Evolutionary conservation across 2,797 vertebrate genomes (phyloP).

Genomic region (Diglossa cyanea): DNA sequence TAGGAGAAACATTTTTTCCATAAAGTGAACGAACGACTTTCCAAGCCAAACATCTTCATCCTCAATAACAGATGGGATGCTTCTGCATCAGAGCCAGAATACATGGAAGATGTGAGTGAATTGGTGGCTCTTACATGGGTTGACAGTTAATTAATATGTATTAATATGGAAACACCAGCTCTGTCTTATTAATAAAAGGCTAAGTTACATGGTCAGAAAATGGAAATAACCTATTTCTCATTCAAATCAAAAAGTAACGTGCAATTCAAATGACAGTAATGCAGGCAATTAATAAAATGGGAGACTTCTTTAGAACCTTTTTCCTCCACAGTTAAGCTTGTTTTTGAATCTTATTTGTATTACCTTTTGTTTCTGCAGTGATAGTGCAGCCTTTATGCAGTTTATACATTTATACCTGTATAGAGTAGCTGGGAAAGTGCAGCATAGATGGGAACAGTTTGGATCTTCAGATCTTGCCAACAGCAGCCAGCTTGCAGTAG

Average conservation of each 20-base stretch:
- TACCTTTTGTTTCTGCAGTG: background rate
- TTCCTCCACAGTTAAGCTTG: background rate
- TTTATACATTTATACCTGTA: background rate
- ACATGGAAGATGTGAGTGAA: constrained; percentile 96
- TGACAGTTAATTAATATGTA: background rate
- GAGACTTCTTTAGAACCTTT: background rate
- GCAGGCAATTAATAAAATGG: background rate
- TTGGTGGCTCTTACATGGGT: background rate
- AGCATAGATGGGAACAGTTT: background rate
- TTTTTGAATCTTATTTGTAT: background rate
- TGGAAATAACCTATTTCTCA: background rate
- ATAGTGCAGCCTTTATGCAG: background rate
- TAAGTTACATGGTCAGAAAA: background rate
- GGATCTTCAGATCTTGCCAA: background rate
- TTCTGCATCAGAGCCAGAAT: constrained; percentile 95
- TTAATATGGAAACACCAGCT: background rate
- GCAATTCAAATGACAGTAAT: background rate
- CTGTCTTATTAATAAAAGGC: background rate
- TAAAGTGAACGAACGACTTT: constrained; percentile 95
- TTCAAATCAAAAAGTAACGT: background rate
- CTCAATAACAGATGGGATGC: constrained; percentile 99
- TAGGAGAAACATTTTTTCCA: constrained; percentile 99
- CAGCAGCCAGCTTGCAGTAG: background rate
- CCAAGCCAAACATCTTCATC: constrained; percentile 98
- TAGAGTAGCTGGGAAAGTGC: background rate